Evolutionary conservation across 2,888 invertebrate genomes (phyloP), one percentile per base, ranked within the genome.

Genomic region (Dynastes grantii): DNA sequence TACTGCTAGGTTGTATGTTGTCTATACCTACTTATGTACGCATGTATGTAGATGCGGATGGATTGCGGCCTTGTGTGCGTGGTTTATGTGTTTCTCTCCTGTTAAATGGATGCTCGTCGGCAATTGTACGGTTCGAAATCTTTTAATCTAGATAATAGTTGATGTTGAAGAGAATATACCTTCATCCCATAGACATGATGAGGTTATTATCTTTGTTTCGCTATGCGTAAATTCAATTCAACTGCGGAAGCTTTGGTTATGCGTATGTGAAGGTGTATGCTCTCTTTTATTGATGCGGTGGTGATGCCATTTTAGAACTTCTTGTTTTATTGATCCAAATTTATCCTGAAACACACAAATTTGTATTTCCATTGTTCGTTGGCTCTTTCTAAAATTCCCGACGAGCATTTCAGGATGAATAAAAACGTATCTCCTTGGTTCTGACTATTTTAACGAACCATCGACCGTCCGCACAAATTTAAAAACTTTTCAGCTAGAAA

Each of bases 91-190:
- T 63, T 63, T 67, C 67, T 67, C 22, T 45, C 45, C 11, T 45
- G 49, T 22, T 49, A 67, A 67, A 67, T 49, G 67, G 45, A 67
- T 49, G 67, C 16, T 67, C 45, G 67, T 67, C 67, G 22, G n/a
- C 27, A 27, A 67, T 67, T 67, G 67, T 67, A 45, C 49, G 49
- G 67, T 67, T 49, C 45, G 49, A 67, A 67, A 67, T 67, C 67
- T 67, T 67, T 67, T 67, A 49, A 67, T 67, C 67, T 16, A 11
- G 2, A 32, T 67, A 67, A 67, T 67, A 67, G 45, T 49, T 22
- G 67, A 67, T 63, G 63, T 32, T 29, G 63, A 58, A 58, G 63
- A 11, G 63, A 27, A 63, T 63, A 32, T 63, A 58, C 55, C 55
- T 58, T 58, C 55, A 58, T 58, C 55, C 6, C n/a, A 29, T 9